Percentiles rank a stretch among this genome's conserved stretches.
phyloP scores from a whole-genome alignment of 1,140 invertebrate genomes.

The Bombus confusus region DNA sequence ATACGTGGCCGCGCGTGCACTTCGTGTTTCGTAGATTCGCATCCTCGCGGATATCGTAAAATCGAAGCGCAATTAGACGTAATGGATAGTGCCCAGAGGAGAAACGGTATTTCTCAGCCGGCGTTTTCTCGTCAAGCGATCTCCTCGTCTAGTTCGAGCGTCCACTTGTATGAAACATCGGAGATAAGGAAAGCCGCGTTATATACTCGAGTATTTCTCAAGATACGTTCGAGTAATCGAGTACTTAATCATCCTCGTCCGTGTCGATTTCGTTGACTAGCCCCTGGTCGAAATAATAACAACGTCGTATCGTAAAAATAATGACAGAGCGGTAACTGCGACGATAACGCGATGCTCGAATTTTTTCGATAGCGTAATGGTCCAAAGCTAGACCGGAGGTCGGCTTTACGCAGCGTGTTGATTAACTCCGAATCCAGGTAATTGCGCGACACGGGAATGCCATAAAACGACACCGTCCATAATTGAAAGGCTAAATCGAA shows the following conservation, averaged over 20 bases:
- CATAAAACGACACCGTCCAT: constrained; percentile 29
- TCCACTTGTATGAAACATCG: not conserved
- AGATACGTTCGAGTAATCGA: not conserved
- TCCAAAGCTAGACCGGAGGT: not conserved
- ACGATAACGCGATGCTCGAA: not conserved
- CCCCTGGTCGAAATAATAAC: not conserved
- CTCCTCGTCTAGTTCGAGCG: too few relatives aligned
- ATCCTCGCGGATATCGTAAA: not conserved
- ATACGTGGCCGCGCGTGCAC: not conserved
- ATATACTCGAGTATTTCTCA: not conserved
- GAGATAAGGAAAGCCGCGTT: constrained; percentile 6
- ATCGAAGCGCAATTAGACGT: constrained; percentile 34
- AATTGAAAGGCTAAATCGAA: constrained; percentile 8
- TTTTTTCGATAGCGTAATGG: not conserved
- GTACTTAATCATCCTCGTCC: not conserved
- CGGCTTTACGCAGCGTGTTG: not conserved
- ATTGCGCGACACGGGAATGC: constrained; percentile 28
- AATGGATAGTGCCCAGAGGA: not conserved
- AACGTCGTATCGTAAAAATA: not conserved
- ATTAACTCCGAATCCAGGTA: constrained; percentile 23
- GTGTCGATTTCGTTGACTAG: not conserved
- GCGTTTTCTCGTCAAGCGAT: not conserved
- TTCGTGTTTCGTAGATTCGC: not conserved
- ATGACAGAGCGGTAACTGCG: not conserved
- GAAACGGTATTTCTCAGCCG: not conserved